Conservation (phyloP, 2,113 vertebrate species). For the Chrysochloris asiatica region DNA sequence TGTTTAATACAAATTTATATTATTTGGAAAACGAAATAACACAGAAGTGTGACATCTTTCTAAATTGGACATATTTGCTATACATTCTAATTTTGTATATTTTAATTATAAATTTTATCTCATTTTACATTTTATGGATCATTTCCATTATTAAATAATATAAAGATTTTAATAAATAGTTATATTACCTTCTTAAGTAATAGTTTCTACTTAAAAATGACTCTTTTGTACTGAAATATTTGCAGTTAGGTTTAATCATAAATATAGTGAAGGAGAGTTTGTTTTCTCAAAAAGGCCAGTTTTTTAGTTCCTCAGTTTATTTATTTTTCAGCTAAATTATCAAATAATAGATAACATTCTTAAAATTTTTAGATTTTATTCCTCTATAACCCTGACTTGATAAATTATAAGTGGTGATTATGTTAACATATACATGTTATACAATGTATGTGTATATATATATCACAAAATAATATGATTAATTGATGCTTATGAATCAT, state of each 20-base stretch:
- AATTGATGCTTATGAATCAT: background rate
- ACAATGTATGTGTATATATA: too few relatives aligned
- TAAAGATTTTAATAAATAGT: background rate
- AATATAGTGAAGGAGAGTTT: background rate
- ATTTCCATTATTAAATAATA: too few relatives aligned
- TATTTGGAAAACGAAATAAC: too few relatives aligned
- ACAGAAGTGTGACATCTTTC: too few relatives aligned
- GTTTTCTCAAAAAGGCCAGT: background rate
- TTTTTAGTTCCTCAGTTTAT: too few relatives aligned
- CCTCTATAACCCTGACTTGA: background rate
- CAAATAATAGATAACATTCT: background rate
- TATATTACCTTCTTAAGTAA: background rate
- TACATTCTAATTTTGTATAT: too few relatives aligned
- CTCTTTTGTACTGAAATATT: background rate
- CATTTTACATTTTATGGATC: too few relatives aligned
- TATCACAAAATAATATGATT: background rate
- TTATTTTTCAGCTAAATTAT: background rate
- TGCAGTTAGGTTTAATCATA: background rate
- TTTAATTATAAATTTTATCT: too few relatives aligned
- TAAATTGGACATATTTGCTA: too few relatives aligned
- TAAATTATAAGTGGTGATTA: background rate
- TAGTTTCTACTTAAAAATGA: background rate
- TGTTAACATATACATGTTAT: too few relatives aligned
- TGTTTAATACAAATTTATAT: too few relatives aligned
- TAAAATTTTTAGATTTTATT: constrained; percentile 1